phyloP scores from a whole-genome alignment of 1,140 invertebrate species.

The Cotesia chilonis region DNA sequence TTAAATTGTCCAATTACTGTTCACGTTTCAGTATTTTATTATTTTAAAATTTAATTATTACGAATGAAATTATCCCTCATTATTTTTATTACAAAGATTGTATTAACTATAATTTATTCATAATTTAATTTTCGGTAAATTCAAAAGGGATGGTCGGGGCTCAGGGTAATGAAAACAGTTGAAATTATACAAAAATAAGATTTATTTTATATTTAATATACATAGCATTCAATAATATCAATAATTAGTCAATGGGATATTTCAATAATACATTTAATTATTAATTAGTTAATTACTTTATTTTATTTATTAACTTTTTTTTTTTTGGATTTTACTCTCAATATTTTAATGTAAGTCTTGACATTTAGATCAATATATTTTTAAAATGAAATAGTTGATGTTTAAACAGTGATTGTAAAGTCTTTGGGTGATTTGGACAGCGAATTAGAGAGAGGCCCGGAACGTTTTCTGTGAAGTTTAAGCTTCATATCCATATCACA shows the following conservation, averaged over 20 bases:
- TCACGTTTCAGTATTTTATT: too few relatives aligned
- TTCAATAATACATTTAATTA: conserved; percentile 14
- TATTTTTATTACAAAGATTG: too few relatives aligned
- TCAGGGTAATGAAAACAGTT: neutral
- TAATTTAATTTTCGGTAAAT: too few relatives aligned
- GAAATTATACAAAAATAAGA: conserved; percentile 56
- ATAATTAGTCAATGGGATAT: conserved; percentile 32
- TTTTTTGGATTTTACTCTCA: conserved; percentile 36
- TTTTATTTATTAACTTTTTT: conserved; percentile 39
- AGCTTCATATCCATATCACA: conserved; percentile 64
- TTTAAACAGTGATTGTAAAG: conserved; percentile 63
- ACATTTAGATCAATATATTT: conserved; percentile 56
- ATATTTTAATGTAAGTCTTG: conserved; percentile 37
- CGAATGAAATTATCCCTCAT: too few relatives aligned
- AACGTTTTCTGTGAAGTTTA: conserved; percentile 54
- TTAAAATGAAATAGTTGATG: neutral
- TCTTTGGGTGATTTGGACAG: conserved; percentile 62
- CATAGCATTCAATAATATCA: conserved; percentile 50
- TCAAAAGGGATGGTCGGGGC: neutral
- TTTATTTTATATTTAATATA: conserved; percentile 55
- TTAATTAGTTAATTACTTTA: conserved; percentile 19
- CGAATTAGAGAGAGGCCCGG: conserved; percentile 49
- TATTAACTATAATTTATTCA: too few relatives aligned
- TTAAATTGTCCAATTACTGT: too few relatives aligned
- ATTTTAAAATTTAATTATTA: too few relatives aligned